Evolutionary conservation across 2,113 vertebrate genomes (phyloP).

Genomic region (Strigops habroptila): DNA sequence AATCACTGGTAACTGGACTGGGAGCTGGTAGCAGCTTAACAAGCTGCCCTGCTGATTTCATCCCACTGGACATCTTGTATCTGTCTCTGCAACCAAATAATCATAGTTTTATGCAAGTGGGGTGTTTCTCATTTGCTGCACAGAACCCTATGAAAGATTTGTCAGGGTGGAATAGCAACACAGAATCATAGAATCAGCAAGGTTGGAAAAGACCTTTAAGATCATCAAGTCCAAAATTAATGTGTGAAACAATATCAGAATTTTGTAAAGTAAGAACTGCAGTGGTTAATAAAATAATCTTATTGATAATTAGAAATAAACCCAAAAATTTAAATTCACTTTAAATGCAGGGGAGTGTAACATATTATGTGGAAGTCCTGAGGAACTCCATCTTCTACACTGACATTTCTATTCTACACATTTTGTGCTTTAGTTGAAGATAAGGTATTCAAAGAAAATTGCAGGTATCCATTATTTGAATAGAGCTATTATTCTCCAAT

Average conservation of each 20-base stretch:
- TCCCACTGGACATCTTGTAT: background rate
- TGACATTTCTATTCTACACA: background rate
- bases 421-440: background rate
- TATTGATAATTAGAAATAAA: background rate
- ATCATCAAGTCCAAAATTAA: background rate
- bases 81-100: background rate
- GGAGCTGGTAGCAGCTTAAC: background rate
- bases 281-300: background rate
- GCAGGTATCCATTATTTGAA: background rate
- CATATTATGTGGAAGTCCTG: background rate
- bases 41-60: background rate
- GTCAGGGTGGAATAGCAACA: background rate
- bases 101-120: background rate
- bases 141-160: background rate
- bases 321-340: background rate
- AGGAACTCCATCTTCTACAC: background rate
- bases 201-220: background rate
- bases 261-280: background rate
- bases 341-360: background rate
- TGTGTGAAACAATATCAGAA: background rate
- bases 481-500: background rate
- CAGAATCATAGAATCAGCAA: background rate
- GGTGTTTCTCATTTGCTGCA: background rate
- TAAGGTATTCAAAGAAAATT: background rate
- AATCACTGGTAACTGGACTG: background rate